Evolutionary conservation across 1,140 invertebrate genomes (phyloP).

Genomic region (Sinonovacula constricta): DNA sequence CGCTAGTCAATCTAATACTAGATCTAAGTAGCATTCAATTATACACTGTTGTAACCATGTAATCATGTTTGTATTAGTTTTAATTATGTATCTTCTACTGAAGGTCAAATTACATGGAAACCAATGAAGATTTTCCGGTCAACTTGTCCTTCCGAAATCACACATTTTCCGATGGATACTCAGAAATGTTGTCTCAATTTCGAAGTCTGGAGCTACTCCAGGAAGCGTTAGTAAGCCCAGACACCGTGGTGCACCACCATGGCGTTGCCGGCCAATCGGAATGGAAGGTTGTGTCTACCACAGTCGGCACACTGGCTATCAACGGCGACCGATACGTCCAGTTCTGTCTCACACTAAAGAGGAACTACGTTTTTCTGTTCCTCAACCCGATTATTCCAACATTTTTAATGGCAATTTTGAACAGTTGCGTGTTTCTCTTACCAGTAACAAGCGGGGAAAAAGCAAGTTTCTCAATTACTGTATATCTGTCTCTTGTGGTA

Average conservation of each 20-base stretch:
- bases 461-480: conserved; percentile 47
- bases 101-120: too few species aligned
- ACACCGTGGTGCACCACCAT: background rate
- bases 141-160: conserved; percentile 39
- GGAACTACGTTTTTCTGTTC: conserved; percentile 38
- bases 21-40: too few species aligned
- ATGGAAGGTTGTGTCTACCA: conserved; percentile 33
- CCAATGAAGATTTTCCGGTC: conserved; percentile 45
- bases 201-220: conserved; percentile 35
- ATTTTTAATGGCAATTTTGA: conserved; percentile 40
- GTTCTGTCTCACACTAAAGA: conserved; percentile 32
- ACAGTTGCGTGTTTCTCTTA: conserved; percentile 51
- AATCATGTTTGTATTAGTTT: too few species aligned
- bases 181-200: conserved; percentile 53
- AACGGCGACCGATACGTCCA: background rate
- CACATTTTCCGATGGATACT: conserved; percentile 49
- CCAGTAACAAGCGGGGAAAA: conserved; percentile 56
- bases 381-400: conserved; percentile 53
- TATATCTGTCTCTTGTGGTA: conserved; percentile 51
- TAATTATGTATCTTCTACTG: too few species aligned
- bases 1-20: too few species aligned
- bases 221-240: background rate
- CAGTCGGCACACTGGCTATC: background rate
- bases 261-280: conserved; percentile 16
- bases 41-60: too few species aligned